A percentile compares a stretch with the other conserved stretches of the same genome.
These are phyloP conservation scores for Pardalotus punctatus DNA, from an alignment of 2,113 vertebrate species.

Conservation along the genomic window DNA sequence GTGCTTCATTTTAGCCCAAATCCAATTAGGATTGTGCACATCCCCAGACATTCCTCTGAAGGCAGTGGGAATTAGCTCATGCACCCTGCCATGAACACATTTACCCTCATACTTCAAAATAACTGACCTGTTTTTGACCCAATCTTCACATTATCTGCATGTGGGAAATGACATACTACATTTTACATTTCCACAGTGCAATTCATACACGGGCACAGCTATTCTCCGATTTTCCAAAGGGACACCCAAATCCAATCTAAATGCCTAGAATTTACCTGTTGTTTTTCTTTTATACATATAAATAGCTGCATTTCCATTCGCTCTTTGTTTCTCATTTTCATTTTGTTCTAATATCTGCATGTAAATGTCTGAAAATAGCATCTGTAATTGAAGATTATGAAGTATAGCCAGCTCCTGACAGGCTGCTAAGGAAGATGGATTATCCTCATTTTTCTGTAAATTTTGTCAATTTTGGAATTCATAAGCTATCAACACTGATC, in stretches of 20 bases:
- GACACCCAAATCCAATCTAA: slow-evolving; percentile 73
- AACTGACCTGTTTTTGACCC: slow-evolving; percentile 66
- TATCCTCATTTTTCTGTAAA: slow-evolving; percentile 99
- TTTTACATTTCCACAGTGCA: slow-evolving; percentile 11
- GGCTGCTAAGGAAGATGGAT: slow-evolving; percentile 99
- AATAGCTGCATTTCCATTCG: slow-evolving; percentile 83
- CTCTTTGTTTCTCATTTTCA: slow-evolving; percentile 89
- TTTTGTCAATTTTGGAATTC: slow-evolving; percentile 99
- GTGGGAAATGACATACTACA: background rate
- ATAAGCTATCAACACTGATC: slow-evolving; percentile 97
- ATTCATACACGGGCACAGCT: background rate
- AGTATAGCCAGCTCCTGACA: slow-evolving; percentile 99
- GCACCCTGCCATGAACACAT: slow-evolving; percentile 13
- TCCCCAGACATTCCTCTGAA: background rate
- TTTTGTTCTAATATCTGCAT: slow-evolving; percentile 89
- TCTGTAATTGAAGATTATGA: slow-evolving; percentile 99
- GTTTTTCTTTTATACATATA: slow-evolving; percentile 80
- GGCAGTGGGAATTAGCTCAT: background rate
- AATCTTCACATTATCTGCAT: slow-evolving; percentile 23
- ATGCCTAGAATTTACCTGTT: slow-evolving; percentile 74
- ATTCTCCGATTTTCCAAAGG: slow-evolving; percentile 62
- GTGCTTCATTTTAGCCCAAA: slow-evolving; percentile 7
- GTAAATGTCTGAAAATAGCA: slow-evolving; percentile 88
- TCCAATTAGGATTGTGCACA: slow-evolving; percentile 4
- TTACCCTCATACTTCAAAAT: slow-evolving; percentile 20